A percentile compares a stretch with the other conserved stretches of the same genome.
phyloP scores from a whole-genome alignment of 1,140 invertebrate species.

The Armadillidium nasatum region DNA sequence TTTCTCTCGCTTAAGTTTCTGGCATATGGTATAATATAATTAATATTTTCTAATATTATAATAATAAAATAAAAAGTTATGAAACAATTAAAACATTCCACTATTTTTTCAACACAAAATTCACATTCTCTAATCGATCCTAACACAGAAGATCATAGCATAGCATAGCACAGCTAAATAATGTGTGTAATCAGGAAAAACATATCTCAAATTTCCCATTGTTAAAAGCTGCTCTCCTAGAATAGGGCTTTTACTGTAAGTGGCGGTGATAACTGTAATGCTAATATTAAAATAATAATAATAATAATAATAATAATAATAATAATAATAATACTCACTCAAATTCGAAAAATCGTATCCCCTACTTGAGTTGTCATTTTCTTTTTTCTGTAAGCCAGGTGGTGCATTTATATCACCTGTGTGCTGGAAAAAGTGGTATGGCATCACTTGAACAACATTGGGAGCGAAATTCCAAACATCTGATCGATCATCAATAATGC shows the following conservation, averaged over 20 bases:
- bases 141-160: no score
- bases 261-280: background rate
- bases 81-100: no score
- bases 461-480: conserved; percentile 97
- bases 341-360: conserved; percentile 42
- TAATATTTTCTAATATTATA: no score
- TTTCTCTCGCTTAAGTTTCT: no score
- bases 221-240: background rate
- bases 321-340: conserved; percentile 16
- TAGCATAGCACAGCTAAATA: no score
- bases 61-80: no score
- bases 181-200: no score
- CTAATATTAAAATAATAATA: background rate
- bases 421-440: conserved; percentile 94
- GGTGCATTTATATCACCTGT: conserved; percentile 99
- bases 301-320: background rate
- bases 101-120: no score
- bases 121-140: no score
- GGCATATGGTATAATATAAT: no score
- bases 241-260: background rate
- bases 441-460: conserved; percentile 94
- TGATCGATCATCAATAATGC: conserved; percentile 97
- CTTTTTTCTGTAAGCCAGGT: conserved; percentile 54
- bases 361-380: conserved; percentile 37
- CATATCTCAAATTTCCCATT: no score